A percentile compares a stretch with the other conserved stretches of the same genome.
Evolutionary conservation across 2,888 invertebrate genomes (phyloP).

Genomic region (Drosophila pegasa): DNA sequence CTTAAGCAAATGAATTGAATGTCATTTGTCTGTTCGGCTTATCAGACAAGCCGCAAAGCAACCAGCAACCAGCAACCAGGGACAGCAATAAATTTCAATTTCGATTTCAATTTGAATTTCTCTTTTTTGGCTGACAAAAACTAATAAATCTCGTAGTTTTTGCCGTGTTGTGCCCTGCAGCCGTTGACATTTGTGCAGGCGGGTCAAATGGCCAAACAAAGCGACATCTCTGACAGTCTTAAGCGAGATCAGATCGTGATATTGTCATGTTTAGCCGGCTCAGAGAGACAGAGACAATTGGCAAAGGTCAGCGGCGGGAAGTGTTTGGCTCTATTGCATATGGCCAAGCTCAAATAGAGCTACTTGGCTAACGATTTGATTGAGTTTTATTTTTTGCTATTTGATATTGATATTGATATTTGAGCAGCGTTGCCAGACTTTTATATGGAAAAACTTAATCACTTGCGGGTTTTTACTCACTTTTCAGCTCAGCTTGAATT

Average conservation of each 20-base stretch:
- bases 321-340: not conserved
- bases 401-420: not conserved
- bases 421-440: not conserved
- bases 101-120: conserved; percentile 65
- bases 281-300: conserved; percentile 14
- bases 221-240: conserved; percentile 35
- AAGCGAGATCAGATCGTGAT: conserved; percentile 36
- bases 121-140: conserved; percentile 34
- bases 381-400: not conserved
- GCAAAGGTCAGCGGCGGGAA: not conserved
- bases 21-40: conserved; percentile 51
- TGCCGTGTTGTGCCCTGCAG: conserved; percentile 48
- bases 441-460: too few species aligned
- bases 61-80: conserved; percentile 34
- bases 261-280: conserved; percentile 16
- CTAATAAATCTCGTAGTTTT: conserved; percentile 58
- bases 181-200: conserved; percentile 59
- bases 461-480: not conserved
- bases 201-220: conserved; percentile 54
- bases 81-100: conserved; percentile 44
- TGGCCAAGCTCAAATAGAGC: not conserved
- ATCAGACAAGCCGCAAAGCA: conserved; percentile 49
- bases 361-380: not conserved
- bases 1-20: conserved; percentile 45
- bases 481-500: not conserved